Conservation (phyloP, 1,140 invertebrate species). For the Melitaea cinxia region DNA sequence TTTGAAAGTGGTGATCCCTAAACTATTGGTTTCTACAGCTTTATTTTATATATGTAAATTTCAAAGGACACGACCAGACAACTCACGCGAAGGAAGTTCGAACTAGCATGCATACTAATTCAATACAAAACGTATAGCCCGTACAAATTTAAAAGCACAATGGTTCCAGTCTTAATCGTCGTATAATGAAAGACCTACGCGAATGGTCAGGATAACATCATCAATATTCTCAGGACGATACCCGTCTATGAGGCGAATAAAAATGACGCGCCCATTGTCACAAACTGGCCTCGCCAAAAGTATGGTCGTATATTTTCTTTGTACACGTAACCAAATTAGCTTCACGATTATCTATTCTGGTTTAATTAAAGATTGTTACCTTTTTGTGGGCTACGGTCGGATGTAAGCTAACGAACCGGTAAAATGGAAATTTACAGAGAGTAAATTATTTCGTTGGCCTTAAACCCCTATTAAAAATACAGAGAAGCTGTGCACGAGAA, state of each 20-base stretch:
- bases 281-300: conserved; percentile 61
- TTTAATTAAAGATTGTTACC: conserved; percentile 33
- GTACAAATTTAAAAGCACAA: conserved; percentile 40
- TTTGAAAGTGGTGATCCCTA: no score
- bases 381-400: conserved; percentile 25
- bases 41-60: conserved; percentile 50
- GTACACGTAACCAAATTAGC: conserved; percentile 45
- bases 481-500: conserved; percentile 38
- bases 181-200: conserved; percentile 24
- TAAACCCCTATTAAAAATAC: conserved; percentile 52
- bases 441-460: conserved; percentile 42
- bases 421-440: conserved; percentile 63
- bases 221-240: conserved; percentile 61
- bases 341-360: conserved; percentile 41
- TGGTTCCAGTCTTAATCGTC: conserved; percentile 14
- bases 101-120: conserved; percentile 65
- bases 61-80: conserved; percentile 59
- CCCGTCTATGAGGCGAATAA: conserved; percentile 57
- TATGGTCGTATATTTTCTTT: conserved; percentile 46
- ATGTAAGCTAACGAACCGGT: conserved; percentile 47
- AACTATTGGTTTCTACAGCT: no score
- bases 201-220: conserved; percentile 45
- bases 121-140: conserved; percentile 51
- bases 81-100: conserved; percentile 54
- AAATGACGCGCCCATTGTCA: conserved; percentile 63